Percentiles rank a stretch among this genome's conserved stretches.
These are phyloP conservation scores for Drosophila koepferae DNA, from an alignment of 2,888 invertebrate genomes.

Conservation along the genomic window DNA sequence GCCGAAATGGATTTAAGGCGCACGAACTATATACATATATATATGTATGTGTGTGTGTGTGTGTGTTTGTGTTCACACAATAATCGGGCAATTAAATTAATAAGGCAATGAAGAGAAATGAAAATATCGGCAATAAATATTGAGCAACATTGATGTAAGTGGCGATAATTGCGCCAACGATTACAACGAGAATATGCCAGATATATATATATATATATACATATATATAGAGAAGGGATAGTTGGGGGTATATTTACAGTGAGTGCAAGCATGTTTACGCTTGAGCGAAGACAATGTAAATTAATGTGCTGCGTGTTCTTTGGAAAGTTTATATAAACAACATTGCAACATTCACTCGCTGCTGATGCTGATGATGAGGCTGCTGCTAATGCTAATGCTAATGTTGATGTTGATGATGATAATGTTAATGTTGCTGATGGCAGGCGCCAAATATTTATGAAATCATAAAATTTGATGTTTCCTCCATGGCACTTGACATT, in stretches of 20 bases:
- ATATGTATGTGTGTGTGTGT: neutral
- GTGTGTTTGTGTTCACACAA: neutral
- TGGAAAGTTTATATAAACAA: constrained; percentile 72
- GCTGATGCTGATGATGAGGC: constrained; percentile 4
- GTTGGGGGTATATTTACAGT: constrained; percentile 40
- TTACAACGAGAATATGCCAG: constrained; percentile 25
- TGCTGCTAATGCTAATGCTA: constrained; percentile 3
- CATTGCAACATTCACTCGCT: constrained; percentile 52
- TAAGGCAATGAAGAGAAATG: constrained; percentile 38
- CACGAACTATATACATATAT: neutral
- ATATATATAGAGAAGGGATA: too few species aligned
- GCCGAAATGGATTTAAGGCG: constrained; percentile 8
- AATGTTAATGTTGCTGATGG: constrained; percentile 14
- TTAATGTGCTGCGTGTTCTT: constrained; percentile 56
- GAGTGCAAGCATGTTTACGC: constrained; percentile 55
- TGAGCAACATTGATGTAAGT: constrained; percentile 67
- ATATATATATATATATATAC: neutral
- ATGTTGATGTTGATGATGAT: constrained; percentile 9
- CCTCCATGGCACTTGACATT: constrained; percentile 81
- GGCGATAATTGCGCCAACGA: constrained; percentile 70
- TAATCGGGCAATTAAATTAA: constrained; percentile 48
- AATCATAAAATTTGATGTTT: constrained; percentile 85
- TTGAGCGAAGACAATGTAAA: constrained; percentile 73
- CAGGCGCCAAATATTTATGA: constrained; percentile 81
- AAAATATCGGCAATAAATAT: constrained; percentile 61